A percentile compares a stretch with the other conserved stretches of the same genome.
Conservation (phyloP, 1,140 invertebrate species). For the Chlorops oryzae region DNA sequence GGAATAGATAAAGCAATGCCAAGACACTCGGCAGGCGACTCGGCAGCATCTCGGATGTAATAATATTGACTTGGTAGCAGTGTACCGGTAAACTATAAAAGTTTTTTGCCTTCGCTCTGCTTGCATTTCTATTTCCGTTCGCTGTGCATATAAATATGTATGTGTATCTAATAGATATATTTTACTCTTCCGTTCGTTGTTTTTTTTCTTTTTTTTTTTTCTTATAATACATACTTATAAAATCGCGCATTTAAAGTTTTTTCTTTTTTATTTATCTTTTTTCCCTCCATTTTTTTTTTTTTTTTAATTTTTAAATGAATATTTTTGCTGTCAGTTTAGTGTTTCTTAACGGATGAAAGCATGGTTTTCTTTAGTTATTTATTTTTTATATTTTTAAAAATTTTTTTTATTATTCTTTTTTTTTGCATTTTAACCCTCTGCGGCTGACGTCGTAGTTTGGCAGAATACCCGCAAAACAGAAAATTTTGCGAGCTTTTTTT, state of each 20-base stretch:
- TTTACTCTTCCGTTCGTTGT: too few relatives aligned
- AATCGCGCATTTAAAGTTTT: not conserved
- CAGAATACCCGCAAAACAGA: not conserved
- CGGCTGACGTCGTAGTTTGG: not conserved
- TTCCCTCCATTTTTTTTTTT: not conserved
- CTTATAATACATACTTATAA: not conserved
- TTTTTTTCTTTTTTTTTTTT: not conserved
- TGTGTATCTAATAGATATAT: too few relatives aligned
- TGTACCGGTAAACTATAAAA: too few relatives aligned
- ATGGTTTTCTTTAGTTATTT: not conserved
- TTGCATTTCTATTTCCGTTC: too few relatives aligned
- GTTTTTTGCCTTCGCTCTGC: too few relatives aligned
- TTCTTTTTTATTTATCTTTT: not conserved
- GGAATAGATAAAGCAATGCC: too few relatives aligned
- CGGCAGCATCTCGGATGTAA: too few relatives aligned
- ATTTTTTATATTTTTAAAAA: not conserved
- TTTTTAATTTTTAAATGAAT: not conserved
- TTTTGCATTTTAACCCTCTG: too few relatives aligned
- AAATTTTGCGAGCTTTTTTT: too few relatives aligned
- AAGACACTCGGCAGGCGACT: too few relatives aligned
- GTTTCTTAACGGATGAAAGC: not conserved
- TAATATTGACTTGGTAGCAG: too few relatives aligned
- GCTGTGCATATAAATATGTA: too few relatives aligned
- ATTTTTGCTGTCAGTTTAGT: not conserved
- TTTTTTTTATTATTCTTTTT: not conserved